phyloP scores from a whole-genome alignment of 2,113 vertebrate genomes.

The Ursus arctos region DNA sequence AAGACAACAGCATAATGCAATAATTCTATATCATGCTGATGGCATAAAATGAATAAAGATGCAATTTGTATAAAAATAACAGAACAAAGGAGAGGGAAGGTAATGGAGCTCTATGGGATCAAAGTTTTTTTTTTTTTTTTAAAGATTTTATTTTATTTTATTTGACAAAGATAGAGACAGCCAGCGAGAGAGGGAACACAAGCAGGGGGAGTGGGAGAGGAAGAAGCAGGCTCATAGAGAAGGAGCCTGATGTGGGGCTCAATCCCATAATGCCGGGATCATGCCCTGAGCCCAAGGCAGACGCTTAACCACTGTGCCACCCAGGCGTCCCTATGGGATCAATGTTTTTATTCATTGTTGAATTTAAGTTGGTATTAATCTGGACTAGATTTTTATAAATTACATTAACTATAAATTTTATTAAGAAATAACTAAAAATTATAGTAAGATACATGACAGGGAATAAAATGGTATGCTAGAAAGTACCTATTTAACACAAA shows the following conservation, averaged over 20 bases:
- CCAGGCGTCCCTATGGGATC: too few species aligned
- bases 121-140: not conserved
- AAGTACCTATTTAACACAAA: not conserved
- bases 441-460: not conserved
- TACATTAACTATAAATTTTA: not conserved
- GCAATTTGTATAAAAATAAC: not conserved
- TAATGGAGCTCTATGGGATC: not conserved
- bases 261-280: too few species aligned
- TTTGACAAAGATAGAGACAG: too few species aligned
- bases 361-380: not conserved
- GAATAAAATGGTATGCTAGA: not conserved
- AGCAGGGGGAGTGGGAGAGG: too few species aligned
- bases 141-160: too few species aligned
- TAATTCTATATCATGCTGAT: not conserved
- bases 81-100: not conserved
- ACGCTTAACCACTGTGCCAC: too few species aligned
- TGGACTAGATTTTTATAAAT: not conserved
- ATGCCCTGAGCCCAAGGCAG: too few species aligned
- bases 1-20: not conserved
- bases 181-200: too few species aligned
- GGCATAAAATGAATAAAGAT: not conserved
- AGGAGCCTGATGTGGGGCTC: too few species aligned
- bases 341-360: not conserved
- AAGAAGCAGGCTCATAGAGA: too few species aligned
- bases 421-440: not conserved